A percentile compares a stretch with the other conserved stretches of the same genome.
Conservation (phyloP, 2,113 vertebrate species). For the Neofelis nebulosa region DNA sequence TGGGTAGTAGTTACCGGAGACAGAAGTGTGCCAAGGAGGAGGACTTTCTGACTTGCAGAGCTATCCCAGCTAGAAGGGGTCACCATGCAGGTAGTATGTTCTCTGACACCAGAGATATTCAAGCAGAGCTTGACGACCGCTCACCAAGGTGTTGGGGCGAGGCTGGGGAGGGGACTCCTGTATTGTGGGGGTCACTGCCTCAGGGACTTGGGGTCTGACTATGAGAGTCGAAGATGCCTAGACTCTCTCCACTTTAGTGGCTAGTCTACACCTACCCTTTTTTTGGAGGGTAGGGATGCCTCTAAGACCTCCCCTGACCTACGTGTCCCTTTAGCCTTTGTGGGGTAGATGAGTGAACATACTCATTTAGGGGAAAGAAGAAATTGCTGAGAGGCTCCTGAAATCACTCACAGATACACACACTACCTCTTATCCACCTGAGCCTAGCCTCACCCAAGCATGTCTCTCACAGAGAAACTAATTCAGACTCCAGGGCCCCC, state of each 20-base stretch:
- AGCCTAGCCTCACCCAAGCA: background rate
- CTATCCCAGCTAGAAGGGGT: background rate
- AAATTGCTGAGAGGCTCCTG: background rate
- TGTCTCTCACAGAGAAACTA: background rate
- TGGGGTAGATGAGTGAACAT: background rate
- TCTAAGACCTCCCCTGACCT: background rate
- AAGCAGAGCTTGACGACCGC: background rate
- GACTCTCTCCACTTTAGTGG: background rate
- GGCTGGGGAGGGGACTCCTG: background rate
- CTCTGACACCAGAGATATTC: background rate
- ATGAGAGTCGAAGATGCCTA: background rate
- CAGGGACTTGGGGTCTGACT: background rate
- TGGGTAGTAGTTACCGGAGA: background rate
- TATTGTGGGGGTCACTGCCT: too few relatives aligned
- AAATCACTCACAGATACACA: background rate
- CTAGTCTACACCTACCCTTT: background rate
- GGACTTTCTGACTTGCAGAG: background rate
- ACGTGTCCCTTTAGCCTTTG: background rate
- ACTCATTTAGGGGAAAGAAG: conserved; percentile 2
- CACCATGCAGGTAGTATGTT: background rate
- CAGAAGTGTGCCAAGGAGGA: background rate
- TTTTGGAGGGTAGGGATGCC: background rate
- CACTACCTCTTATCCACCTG: background rate
- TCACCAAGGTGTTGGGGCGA: background rate
- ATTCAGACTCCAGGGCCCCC: background rate